Conservation (phyloP, 2,888 invertebrate species). For the Cryptocheilus praepositus region DNA sequence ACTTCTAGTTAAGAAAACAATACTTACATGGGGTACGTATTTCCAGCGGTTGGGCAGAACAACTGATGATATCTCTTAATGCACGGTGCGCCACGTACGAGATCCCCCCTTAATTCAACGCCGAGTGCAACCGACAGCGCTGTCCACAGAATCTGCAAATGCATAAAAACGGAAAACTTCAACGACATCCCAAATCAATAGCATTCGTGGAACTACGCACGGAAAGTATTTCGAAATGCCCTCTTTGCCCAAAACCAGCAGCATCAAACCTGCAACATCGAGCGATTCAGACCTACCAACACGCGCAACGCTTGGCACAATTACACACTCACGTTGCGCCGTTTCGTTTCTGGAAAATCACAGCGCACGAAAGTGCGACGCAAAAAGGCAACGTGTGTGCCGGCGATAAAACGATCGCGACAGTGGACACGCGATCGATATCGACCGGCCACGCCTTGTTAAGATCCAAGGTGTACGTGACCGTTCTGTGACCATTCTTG, state of each 20-base stretch:
- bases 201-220: too few relatives aligned
- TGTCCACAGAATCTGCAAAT: constrained; percentile 90
- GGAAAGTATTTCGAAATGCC: too few relatives aligned
- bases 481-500: constrained; percentile 20
- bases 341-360: too few relatives aligned
- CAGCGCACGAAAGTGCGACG: not conserved
- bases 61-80: constrained; percentile 92
- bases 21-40: constrained; percentile 92
- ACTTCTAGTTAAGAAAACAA: too few relatives aligned
- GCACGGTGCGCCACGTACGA: constrained; percentile 92
- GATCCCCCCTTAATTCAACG: constrained; percentile 90
- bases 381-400: not conserved
- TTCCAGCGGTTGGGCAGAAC: constrained; percentile 94
- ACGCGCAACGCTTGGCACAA: too few relatives aligned
- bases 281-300: too few relatives aligned
- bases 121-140: constrained; percentile 91
- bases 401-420: constrained; percentile 26
- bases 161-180: too few relatives aligned
- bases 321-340: too few relatives aligned
- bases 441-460: constrained; percentile 26
- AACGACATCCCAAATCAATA: too few relatives aligned
- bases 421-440: constrained; percentile 22
- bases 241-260: too few relatives aligned
- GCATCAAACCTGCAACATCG: too few relatives aligned
- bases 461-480: constrained; percentile 22